Base-by-base conservation (phyloP, 37 sponge, comb jelly and placozoan genomes). In the Amphimedon queenslandica region DNA sequence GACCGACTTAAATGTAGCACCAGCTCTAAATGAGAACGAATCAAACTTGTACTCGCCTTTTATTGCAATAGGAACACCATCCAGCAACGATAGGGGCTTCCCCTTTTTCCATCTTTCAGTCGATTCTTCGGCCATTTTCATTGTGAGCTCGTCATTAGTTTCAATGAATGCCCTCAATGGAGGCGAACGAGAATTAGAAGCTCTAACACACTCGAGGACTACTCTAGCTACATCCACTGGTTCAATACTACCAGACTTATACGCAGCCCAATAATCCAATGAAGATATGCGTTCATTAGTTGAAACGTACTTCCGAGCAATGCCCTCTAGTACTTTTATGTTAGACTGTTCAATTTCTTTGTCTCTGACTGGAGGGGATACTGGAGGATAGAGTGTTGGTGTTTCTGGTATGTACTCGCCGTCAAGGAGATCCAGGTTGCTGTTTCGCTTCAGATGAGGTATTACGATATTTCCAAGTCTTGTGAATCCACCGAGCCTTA, bases 51-150 rank as follows among this genome's bases (percentile, higher is more conserved):
- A 75, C 70, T 89, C 86, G 67, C 83, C 97, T 58, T 96, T 96
- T 3, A 96, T 66, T 4, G 85, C 90, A 18, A 93, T 75, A 25
- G 93, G 94, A 42, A 96, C 71, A 2, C 97, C 97, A 74, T 96
- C 97, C 33, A 93, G 47, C 2, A 66, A 56, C 13, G 91, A 90
- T 32, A 96, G 82, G 55, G 87, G 90, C 21, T 75, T 78, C 20
- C 80, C 81, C 27, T 79, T 70, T 51, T 71, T 66, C 83, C 90
- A 96, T 29, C 97, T 58, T 61, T 86, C 43, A 40, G 91, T 87
- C 11, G 94, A 93, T 3, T 84, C 85, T 38, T 55, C 56, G 3
- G 97, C 93, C 82, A 73, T 80, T 24, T 87, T 78, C 53, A 85
- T 63, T 21, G 86, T 88, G 0, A 77, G 76, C 24, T 57, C 35